Base-by-base conservation (phyloP, 2,113 vertebrate genomes). In the Leuciscus idus region DNA sequence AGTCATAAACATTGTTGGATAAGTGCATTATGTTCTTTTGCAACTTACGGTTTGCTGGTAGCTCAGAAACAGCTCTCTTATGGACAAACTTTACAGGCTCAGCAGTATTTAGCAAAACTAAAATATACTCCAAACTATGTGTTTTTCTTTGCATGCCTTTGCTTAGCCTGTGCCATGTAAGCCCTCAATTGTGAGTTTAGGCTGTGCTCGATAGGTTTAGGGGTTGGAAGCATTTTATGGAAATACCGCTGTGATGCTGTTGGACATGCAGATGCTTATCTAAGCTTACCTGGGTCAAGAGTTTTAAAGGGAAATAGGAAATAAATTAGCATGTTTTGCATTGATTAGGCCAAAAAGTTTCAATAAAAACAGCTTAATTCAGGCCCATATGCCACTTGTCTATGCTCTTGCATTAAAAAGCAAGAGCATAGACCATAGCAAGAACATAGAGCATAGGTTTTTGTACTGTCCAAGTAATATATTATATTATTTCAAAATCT, bases 261-360 rank as follows among this genome's bases (percentile, higher is more conserved):
- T 85, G 89, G 92, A 85, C 82, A 90, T 90, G 85, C 84, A 82
- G 74, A 91, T 87, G 86, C 79, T 89, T 89, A 81, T 84, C 75
- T 73, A 87, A 87, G 82, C 90, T 93, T 90, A 92, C 86, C 90
- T 91, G 92, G 88, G 92, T 93, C 91, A 92, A 93, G 91, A 90
- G 64, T 75, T 84, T 89, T 43, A 81, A 64, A 64, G 64, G 84
- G 57, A 4, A 86, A 83, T 82, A 15, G 73, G 59, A 43, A 81
- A 75, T 86, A 87, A 89, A 91, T 83, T 72, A 92, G 88, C 70
- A 76, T 84, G 39, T 62, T 81, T 87, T 87, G 39, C 50, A 59
- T n/a, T 76, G 26, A 84, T 84, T 62, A 85, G 36, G 4, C 50
- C 36, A 17, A 79, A 39, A n/a, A 23, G 26, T 3, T 74, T n/a